Percentiles rank a stretch among this genome's conserved stretches.
Evolutionary conservation across 2,113 vertebrate genomes (phyloP).

Genomic region (Microtus montanus): DNA sequence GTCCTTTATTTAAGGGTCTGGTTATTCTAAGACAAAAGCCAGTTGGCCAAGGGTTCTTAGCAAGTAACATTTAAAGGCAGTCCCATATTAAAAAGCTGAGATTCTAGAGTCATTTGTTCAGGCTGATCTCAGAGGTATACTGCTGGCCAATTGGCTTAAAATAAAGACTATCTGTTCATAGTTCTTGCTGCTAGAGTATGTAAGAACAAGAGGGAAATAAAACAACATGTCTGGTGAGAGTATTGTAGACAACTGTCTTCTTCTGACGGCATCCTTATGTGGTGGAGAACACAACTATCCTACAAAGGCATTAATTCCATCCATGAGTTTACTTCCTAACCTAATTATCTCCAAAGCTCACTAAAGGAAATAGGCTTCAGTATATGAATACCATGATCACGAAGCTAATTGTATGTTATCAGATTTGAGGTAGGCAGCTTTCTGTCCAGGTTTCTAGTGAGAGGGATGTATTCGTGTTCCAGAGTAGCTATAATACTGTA

Average conservation of each 20-base stretch:
- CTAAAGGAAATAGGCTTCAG: accelerated
- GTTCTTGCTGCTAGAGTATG: not conserved
- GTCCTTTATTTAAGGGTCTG: not conserved
- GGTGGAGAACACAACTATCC: not conserved
- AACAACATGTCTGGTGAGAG: not conserved
- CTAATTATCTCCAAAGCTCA: not conserved
- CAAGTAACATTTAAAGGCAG: not conserved
- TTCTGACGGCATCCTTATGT: not conserved
- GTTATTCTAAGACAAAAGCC: not conserved
- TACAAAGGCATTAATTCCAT: not conserved
- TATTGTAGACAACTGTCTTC: not conserved
- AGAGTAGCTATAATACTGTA: not conserved
- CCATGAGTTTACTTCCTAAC: not conserved
- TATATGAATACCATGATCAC: not conserved
- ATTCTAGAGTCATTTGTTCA: not conserved
- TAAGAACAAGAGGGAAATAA: not conserved
- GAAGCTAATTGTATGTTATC: not conserved
- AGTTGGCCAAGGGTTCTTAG: not conserved
- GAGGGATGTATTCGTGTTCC: not conserved
- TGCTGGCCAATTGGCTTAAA: too few relatives aligned
- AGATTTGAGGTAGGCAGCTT: not conserved
- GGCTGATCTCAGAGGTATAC: not conserved
- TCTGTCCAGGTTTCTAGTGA: not conserved
- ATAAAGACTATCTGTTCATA: not conserved
- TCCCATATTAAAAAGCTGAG: not conserved